These are phyloP conservation scores for Danio albolineatus DNA, from an alignment of 2,797 vertebrate genomes.

Conservation along the genomic window DNA sequence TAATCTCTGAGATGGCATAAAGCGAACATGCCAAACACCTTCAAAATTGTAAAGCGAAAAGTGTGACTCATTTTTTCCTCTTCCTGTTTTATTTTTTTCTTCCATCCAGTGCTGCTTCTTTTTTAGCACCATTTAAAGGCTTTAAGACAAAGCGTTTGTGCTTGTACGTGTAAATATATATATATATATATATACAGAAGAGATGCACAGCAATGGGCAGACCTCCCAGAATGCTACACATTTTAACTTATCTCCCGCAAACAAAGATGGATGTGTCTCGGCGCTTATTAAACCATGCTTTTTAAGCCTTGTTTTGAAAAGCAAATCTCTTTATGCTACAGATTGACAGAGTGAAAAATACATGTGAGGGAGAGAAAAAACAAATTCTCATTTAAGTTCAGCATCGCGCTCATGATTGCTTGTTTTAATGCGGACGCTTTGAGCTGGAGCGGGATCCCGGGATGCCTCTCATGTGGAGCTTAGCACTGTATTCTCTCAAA, in stretches of 20 bases:
- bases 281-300: conserved; percentile 83
- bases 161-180: conserved; percentile 64
- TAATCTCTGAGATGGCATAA: conserved; percentile 83
- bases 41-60: conserved; percentile 72
- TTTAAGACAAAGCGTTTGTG: conserved; percentile 49
- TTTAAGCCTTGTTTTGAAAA: conserved; percentile 70
- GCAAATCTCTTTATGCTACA: conserved; percentile 78
- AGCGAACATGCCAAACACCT: conserved; percentile 83
- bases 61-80: conserved; percentile 75
- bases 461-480: conserved; percentile 65
- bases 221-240: conserved; percentile 76
- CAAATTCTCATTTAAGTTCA: conserved; percentile 80
- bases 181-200: conserved; percentile 55
- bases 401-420: conserved; percentile 80
- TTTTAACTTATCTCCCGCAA: conserved; percentile 82
- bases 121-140: conserved; percentile 40
- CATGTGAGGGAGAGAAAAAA: conserved; percentile 72
- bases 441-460: conserved; percentile 78
- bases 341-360: conserved; percentile 75
- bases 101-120: not conserved
- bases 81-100: conserved; percentile 54
- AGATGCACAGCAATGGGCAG: conserved; percentile 75
- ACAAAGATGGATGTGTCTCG: conserved; percentile 83
- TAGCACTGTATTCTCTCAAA: conserved; percentile 69
- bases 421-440: conserved; percentile 79